These are phyloP conservation scores for Solen grandis DNA, from an alignment of 1,140 invertebrate genomes.

Conservation along the genomic window DNA sequence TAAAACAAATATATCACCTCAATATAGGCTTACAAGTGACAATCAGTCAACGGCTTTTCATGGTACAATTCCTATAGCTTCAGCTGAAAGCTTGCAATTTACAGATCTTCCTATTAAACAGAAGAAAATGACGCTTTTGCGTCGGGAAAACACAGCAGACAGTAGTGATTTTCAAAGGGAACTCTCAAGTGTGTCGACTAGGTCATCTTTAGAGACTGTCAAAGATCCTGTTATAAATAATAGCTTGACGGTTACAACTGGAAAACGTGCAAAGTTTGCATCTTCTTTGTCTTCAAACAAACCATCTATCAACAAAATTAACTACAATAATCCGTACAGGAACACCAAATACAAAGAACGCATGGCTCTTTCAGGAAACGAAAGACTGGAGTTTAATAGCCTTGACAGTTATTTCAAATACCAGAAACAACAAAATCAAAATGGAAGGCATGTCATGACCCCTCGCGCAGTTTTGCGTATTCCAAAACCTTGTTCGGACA, in stretches of 20 bases:
- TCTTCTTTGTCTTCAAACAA: background rate
- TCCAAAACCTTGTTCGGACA: slow-evolving; percentile 54
- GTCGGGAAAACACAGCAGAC: slow-evolving; percentile 1
- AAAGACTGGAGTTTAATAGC: slow-evolving; percentile 32
- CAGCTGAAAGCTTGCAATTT: background rate
- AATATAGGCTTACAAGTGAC: background rate
- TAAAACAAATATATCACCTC: slow-evolving; percentile 10
- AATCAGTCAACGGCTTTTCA: background rate
- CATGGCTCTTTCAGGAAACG: slow-evolving; percentile 18
- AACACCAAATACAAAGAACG: slow-evolving; percentile 48
- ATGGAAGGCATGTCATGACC: slow-evolving; percentile 35
- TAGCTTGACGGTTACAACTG: slow-evolving; percentile 40
- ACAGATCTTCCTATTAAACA: slow-evolving; percentile 20
- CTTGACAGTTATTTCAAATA: slow-evolving; percentile 47
- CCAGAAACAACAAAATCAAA: slow-evolving; percentile 36
- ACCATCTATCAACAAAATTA: slow-evolving; percentile 7
- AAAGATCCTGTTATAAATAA: slow-evolving; percentile 37
- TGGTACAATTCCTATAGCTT: slow-evolving; percentile 9
- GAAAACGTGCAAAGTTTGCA: slow-evolving; percentile 20
- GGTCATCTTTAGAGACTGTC: slow-evolving; percentile 36
- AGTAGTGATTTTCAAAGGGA: slow-evolving; percentile 21
- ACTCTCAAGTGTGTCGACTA: slow-evolving; percentile 27
- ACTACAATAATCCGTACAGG: slow-evolving; percentile 56
- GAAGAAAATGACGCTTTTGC: slow-evolving; percentile 22
- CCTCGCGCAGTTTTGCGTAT: slow-evolving; percentile 41